phyloP scores from a whole-genome alignment of 2,113 vertebrate genomes.

The Hyla sarda region DNA sequence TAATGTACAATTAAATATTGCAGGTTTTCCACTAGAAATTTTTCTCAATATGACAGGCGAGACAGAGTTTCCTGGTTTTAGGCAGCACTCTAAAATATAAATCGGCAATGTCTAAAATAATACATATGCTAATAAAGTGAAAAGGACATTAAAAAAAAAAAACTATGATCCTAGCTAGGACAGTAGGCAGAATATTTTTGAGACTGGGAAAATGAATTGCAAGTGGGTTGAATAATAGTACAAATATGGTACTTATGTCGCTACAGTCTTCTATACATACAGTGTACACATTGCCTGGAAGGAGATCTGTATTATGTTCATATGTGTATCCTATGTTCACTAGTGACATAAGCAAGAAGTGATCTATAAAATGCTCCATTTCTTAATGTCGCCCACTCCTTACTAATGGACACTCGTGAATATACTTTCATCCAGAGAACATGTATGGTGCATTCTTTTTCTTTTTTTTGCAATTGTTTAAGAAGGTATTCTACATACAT shows the following conservation, averaged over 20 bases:
- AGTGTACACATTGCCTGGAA: not conserved
- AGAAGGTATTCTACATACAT: constrained; percentile 16
- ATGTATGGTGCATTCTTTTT: not conserved
- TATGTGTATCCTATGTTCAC: not conserved
- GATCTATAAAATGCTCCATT: not conserved
- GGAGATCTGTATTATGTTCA: not conserved
- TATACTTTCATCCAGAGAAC: not conserved
- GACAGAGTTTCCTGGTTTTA: not conserved
- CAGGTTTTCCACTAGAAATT: constrained; percentile 2
- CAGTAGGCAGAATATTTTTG: not conserved
- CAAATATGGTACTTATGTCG: not conserved
- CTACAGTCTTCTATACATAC: too few species aligned
- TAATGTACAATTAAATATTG: constrained; percentile 12
- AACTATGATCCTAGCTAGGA: not conserved
- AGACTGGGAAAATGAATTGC: not conserved
- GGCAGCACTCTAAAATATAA: not conserved
- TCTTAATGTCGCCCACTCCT: not conserved
- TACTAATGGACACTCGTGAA: not conserved
- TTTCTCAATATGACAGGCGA: not conserved
- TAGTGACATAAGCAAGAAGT: not conserved
- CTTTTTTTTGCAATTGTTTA: not conserved
- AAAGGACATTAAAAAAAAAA: not conserved
- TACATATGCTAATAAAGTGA: not conserved
- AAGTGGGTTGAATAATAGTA: not conserved
- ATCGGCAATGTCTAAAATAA: not conserved